Base-by-base conservation (phyloP, 2,113 vertebrate genomes). In the Gasterosteus nipponicus region DNA sequence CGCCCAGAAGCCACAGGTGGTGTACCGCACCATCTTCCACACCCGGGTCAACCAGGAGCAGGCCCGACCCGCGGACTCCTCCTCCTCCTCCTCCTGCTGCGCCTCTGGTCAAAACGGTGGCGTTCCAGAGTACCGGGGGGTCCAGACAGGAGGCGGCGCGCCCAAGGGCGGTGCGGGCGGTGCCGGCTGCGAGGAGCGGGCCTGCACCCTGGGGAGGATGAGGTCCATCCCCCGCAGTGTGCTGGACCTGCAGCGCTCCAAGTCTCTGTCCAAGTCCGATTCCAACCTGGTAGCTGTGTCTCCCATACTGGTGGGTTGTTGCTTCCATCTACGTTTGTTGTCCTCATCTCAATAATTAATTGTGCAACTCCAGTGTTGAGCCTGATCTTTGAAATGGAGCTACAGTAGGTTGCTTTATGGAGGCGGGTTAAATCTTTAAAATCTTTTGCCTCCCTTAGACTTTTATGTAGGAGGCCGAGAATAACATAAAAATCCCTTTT, bases 21-120 rank as follows among this genome's bases (percentile, higher is more conserved):
- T 97, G 72, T 98, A 96, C 92, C 95, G 96, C 83, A 99, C 97
- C 57, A 93, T 99, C 93, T 98, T 99, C 88, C 95, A 97, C 88
- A 98, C 97, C 38, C 94, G 91, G 87, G 93, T 92, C 74, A 97
- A 96, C 91, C 95, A 95, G 85, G 91, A 86, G 33, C 91, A 87
- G 73, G 70, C 12, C 2, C 77, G 10, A 7, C 15, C 67, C 44
- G 80, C 54, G 46, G 85, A 81, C 69, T 75, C 65, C 33, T 46
- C 66, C 71, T 0, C 11, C 84, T 18, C 62, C 47, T 77, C 84
- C 1, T 64, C 83, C 1, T 82, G 78, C 22, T 54, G 31, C 65
- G 79, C 61, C 2, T 63, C 75, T 2, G 78, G 89, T 67, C 87
- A 93, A 22, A 92, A 94, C 89, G 93, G 94, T 3, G 94, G 96